These are phyloP conservation scores for Leucania comma DNA, from an alignment of 2,888 invertebrate genomes.

Conservation along the genomic window DNA sequence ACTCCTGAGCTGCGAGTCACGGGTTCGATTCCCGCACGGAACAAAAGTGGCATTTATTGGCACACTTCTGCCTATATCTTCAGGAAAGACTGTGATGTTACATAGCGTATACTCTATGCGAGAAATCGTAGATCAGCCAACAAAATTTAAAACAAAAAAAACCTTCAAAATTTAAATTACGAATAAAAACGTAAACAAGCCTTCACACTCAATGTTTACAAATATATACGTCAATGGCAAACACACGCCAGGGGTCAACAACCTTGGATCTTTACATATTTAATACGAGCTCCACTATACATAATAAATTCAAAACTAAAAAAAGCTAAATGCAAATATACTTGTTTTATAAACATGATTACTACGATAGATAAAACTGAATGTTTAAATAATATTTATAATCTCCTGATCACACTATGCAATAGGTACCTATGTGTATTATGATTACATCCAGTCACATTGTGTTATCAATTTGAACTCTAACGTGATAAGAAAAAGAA, in stretches of 20 bases:
- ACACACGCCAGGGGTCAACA: slow-evolving; percentile 73
- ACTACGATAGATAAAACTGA: slow-evolving; percentile 55
- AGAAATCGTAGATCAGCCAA: background rate
- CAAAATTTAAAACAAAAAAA: slow-evolving; percentile 1
- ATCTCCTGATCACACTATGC: slow-evolving; percentile 13
- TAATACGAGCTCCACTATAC: slow-evolving; percentile 48
- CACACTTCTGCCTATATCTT: too few species aligned
- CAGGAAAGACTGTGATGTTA: too few species aligned
- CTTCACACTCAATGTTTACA: slow-evolving; percentile 70
- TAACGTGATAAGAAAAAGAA: slow-evolving; percentile 47
- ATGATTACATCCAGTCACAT: slow-evolving; percentile 46
- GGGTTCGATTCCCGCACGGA: too few species aligned
- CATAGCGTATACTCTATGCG: background rate
- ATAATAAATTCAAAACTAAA: slow-evolving; percentile 43
- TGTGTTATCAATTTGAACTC: slow-evolving; percentile 52
- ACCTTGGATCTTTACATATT: slow-evolving; percentile 70
- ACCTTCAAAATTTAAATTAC: slow-evolving; percentile 39
- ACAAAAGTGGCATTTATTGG: too few species aligned
- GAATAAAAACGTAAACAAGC: slow-evolving; percentile 48
- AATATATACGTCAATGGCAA: slow-evolving; percentile 70
- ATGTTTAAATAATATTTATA: slow-evolving; percentile 42
- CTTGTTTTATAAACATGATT: slow-evolving; percentile 53
- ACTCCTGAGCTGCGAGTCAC: too few species aligned
- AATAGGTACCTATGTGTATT: slow-evolving; percentile 26
- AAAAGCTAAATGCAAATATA: slow-evolving; percentile 55